Evolutionary conservation across 2,888 invertebrate species (phyloP), one percentile per base, ranked within the genome.

Genomic region (Molorchus minor): DNA sequence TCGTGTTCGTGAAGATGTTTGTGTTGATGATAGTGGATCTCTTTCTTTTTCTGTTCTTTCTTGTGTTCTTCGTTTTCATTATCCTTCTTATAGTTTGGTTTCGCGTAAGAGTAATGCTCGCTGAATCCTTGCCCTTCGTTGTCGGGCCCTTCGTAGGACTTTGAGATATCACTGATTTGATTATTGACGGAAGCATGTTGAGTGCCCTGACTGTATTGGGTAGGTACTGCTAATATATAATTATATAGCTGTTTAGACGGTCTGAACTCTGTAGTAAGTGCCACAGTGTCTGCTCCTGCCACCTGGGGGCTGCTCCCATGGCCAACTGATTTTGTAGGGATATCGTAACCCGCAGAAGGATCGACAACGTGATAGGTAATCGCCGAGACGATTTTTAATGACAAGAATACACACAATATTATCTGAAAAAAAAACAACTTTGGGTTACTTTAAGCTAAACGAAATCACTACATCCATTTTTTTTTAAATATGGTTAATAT

Each of bases 21-120:
- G 49, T 77, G 77, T 41, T 72, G 67, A 52, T 77, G 76, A 41
- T 76, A 75, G 46, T 77, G 77, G 13, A 76, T 61, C 61, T 77
- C 75, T 21, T 58, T 57, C 19, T 56, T 25, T 20, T 56, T 56
- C 25, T 33, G 8, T 30, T 58, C 25, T 15, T 35, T 19, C 4
- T 35, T 2, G n/a, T 33, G 17, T 5, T 7, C 25, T 15, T 29
- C 29, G 17, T 15, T 8, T 36, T 49, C 35, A 3, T 21, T 13
- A 10, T 38, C 25, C 8, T 21, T 5, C 4, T 36, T 15, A 4
- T 47, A 15, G 21, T 19, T 30, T 4, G 4, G 12, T n/a, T 29
- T 49, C 19, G 25, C 12, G 29, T 38, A 49, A 5, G 25, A 7
- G 1, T 25, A 13, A 8, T 21, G 21, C 12, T 49, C 49, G 16